Percentiles rank a stretch among this genome's conserved stretches.
phyloP scores from a whole-genome alignment of 2,113 vertebrate species.

The Tachycineta bicolor region DNA sequence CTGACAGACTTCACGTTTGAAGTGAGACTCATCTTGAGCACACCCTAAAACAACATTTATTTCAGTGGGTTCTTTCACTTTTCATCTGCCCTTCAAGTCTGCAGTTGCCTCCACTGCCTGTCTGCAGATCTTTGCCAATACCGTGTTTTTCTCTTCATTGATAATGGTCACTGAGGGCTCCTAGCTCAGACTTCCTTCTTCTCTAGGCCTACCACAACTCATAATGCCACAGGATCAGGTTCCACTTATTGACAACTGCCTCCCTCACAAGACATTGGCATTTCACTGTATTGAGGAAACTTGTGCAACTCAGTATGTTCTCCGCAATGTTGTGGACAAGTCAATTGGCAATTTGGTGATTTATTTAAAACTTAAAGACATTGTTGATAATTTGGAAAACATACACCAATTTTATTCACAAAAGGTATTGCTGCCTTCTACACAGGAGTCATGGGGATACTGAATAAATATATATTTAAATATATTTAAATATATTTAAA shows the following conservation, averaged over 20 bases:
- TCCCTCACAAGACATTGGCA: background rate
- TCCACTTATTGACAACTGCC: fast-evolving
- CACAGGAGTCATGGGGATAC: background rate
- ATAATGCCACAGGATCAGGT: background rate
- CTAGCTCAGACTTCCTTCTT: background rate
- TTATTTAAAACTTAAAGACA: background rate
- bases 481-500: background rate
- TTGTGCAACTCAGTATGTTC: background rate
- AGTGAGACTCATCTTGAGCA: background rate
- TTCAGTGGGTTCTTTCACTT: background rate
- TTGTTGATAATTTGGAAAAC: background rate
- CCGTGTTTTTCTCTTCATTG: background rate
- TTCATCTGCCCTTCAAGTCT: background rate
- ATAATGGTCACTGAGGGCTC: background rate
- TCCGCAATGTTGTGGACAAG: background rate
- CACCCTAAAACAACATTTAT: background rate
- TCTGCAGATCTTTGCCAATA: background rate
- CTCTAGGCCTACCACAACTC: background rate
- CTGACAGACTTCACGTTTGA: background rate
- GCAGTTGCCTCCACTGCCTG: background rate
- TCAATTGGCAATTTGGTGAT: background rate
- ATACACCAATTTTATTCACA: background rate
- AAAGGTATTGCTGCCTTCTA: background rate
- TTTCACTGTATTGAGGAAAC: background rate
- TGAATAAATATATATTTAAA: too few species aligned